Evolutionary conservation across 1,140 invertebrate genomes (phyloP).

Genomic region (Lepidurus apus): DNA sequence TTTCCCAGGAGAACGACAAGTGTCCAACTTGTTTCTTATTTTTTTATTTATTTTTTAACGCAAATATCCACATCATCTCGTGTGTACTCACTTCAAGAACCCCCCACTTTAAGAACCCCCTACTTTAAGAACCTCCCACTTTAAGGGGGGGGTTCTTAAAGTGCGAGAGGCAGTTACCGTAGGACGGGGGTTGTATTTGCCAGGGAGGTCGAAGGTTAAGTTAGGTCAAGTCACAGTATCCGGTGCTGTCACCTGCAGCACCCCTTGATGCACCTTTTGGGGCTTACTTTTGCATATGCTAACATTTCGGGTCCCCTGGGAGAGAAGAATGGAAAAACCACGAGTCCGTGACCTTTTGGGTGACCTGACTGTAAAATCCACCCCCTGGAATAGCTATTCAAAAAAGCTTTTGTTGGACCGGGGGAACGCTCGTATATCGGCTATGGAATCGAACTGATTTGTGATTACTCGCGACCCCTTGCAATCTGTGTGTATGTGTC

Average conservation of each 20-base stretch:
- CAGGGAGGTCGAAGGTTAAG: background rate
- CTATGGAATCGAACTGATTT: background rate
- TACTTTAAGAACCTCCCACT: no score
- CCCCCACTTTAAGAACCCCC: no score
- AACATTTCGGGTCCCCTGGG: background rate
- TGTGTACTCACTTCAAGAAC: background rate
- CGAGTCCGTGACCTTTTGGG: background rate
- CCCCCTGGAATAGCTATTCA: background rate
- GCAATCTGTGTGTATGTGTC: background rate
- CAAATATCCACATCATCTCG: background rate
- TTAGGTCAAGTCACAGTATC: constrained; percentile 12
- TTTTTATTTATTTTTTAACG: background rate
- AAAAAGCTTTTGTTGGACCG: background rate
- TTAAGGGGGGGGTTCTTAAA: no score
- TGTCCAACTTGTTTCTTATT: no score
- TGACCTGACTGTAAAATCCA: background rate
- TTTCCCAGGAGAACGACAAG: no score
- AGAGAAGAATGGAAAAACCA: constrained; percentile 1
- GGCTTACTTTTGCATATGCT: constrained; percentile 6
- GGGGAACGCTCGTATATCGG: background rate
- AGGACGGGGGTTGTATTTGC: background rate
- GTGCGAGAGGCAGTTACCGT: no score
- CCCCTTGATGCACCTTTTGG: constrained; percentile 17
- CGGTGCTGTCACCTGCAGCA: constrained; percentile 2
- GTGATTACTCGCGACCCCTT: background rate